Base-by-base conservation (phyloP, 1,140 invertebrate species). In the Arctopsyche grandis region DNA sequence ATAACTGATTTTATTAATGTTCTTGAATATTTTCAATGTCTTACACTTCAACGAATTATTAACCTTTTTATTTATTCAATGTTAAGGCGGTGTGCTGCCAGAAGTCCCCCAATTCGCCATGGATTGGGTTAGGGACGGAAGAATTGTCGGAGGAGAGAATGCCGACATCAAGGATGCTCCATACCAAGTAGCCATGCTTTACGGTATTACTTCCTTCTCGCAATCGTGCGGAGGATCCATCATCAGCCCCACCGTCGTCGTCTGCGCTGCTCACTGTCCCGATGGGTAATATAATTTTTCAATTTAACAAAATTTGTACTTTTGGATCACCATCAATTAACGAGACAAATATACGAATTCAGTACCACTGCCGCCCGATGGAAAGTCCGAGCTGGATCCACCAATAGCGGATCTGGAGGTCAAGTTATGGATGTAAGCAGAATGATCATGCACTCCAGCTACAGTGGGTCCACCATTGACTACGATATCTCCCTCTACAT, bases 121-220 rank as follows among this genome's bases (percentile, higher is more conserved):
- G 74, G 74, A 76, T 19, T 76, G 74, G 74, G 56, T 63, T 1
- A 76, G 74, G 26, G 16, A 16, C 16, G 77, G 77, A 69, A 78
- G 70, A 21, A 76, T 82, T 0, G 78, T 82, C 0, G 81, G 81
- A 14, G 81, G 81, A 69, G 48, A 22, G 29, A 12, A 69, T 16
- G 79, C 80, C 29, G 76, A 80, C 22, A 81, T 83, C 22, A 76
- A 43, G 14, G 80, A 80, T 3, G 80, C 76, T 22, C 83, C 83
- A 24, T 83, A 80, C 21, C 74, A 77, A 52, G 81, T 83, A 7
- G 82, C 83, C 0, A 44, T 84, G 9, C 63, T 79, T 14, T 56
- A 56, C 16, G 52, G 69, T 9, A 77, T 75, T 29, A 43, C 26
- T 52, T 1, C 56, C 52, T 43, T 10, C 14, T 69, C 26, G 10